These are phyloP conservation scores for Hycleus cichorii DNA, from an alignment of 1,140 invertebrate species.

Conservation along the genomic window DNA sequence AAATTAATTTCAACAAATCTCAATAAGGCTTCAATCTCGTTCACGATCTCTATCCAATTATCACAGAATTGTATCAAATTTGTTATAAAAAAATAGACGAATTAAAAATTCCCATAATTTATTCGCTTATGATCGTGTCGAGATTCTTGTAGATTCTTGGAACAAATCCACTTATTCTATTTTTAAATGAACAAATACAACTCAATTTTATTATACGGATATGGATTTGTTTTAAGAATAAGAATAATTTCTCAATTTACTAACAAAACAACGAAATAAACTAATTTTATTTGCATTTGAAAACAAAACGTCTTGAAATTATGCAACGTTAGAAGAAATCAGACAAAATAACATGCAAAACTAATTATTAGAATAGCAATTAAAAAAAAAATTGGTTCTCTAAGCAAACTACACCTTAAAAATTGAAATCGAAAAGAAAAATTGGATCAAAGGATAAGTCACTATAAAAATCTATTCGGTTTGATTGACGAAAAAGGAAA, in stretches of 20 bases:
- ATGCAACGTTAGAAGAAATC: constrained; percentile 14
- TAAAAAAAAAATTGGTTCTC: constrained; percentile 15
- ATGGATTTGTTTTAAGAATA: not conserved
- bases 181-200: not conserved
- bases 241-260: not conserved
- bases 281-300: constrained; percentile 30
- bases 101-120: constrained; percentile 9
- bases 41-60: not conserved
- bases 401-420: constrained; percentile 41
- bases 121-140: not conserved
- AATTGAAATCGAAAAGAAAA: constrained; percentile 16
- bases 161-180: constrained; percentile 9
- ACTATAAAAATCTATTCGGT: not conserved
- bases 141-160: not conserved
- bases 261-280: not conserved
- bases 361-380: constrained; percentile 7
- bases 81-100: constrained; percentile 5
- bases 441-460: constrained; percentile 9
- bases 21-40: too few relatives aligned
- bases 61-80: constrained; percentile 1
- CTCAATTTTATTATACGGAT: not conserved
- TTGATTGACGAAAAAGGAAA: not conserved
- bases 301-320: constrained; percentile 11
- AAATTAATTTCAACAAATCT: not conserved
- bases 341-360: constrained; percentile 17